A percentile compares a stretch with the other conserved stretches of the same genome.
These are phyloP conservation scores for Brachyrhaphis roseni DNA, from an alignment of 2,797 vertebrate genomes.

Conservation along the genomic window DNA sequence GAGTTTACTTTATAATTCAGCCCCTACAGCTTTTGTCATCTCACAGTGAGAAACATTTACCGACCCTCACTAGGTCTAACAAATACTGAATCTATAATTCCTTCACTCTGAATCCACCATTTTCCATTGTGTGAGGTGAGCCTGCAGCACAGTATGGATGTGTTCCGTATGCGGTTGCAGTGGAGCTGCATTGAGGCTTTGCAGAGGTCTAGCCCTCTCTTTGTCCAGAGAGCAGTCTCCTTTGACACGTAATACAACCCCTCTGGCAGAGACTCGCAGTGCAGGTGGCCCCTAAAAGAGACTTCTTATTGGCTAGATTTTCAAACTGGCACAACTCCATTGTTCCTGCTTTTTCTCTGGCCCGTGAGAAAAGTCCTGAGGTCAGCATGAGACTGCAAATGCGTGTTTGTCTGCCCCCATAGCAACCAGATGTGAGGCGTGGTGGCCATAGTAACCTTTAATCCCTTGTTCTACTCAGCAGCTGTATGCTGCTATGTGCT, in stretches of 20 bases:
- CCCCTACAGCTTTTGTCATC: conserved; percentile 65
- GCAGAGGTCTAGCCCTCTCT: conserved; percentile 59
- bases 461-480: conserved; percentile 50
- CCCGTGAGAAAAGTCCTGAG: conserved; percentile 80
- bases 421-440: conserved; percentile 80
- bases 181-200: conserved; percentile 62
- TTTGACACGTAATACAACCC: conserved; percentile 71
- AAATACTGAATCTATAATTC: conserved; percentile 38
- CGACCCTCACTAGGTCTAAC: conserved; percentile 67
- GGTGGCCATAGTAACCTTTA: conserved; percentile 63
- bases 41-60: conserved; percentile 67
- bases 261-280: conserved; percentile 48
- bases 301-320: conserved; percentile 66
- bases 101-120: conserved; percentile 37
- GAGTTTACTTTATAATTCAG: conserved; percentile 46
- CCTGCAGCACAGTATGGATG: conserved; percentile 36
- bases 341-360: conserved; percentile 72
- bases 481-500: conserved; percentile 44
- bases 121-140: conserved; percentile 29
- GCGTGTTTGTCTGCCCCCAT: conserved; percentile 71
- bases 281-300: conserved; percentile 65
- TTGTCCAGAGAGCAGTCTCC: conserved; percentile 68
- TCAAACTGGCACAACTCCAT: conserved; percentile 65
- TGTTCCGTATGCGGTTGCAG: conserved; percentile 41
- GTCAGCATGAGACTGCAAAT: conserved; percentile 72